A percentile compares a stretch with the other conserved stretches of the same genome.
Evolutionary conservation across 2,888 invertebrate species (phyloP).

Genomic region (Teleiodes luculella): DNA sequence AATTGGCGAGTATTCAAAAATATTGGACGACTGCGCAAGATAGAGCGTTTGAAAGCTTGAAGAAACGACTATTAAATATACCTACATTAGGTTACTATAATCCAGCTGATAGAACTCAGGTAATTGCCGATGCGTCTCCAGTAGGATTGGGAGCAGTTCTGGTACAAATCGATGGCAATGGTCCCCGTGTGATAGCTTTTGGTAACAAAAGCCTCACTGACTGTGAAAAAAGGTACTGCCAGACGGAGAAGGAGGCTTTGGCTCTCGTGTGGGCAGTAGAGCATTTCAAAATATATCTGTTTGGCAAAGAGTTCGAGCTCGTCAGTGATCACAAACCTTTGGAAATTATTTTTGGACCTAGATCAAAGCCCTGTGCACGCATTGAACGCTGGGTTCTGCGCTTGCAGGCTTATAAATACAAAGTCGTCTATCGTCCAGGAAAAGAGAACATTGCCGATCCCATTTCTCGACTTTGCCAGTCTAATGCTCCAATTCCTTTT

Average conservation of each 20-base stretch:
- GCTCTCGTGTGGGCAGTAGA: too few relatives aligned
- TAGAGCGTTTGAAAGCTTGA: constrained; percentile 24
- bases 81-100: constrained; percentile 23
- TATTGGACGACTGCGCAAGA: constrained; percentile 21
- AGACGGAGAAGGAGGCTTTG: constrained; percentile 30
- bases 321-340: constrained; percentile 30
- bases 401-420: constrained; percentile 34
- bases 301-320: constrained; percentile 30
- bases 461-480: too few relatives aligned
- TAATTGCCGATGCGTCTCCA: too few relatives aligned
- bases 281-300: too few relatives aligned
- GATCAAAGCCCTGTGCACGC: too few relatives aligned
- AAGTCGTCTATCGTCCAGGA: too few relatives aligned
- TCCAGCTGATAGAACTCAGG: too few relatives aligned
- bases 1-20: constrained; percentile 18
- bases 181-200: constrained; percentile 25
- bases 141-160: too few relatives aligned
- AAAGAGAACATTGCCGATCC: too few relatives aligned
- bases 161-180: too few relatives aligned
- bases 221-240: constrained; percentile 23
- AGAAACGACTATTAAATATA: constrained; percentile 8
- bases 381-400: constrained; percentile 36
- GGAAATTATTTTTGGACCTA: constrained; percentile 24
- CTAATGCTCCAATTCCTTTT: too few relatives aligned
- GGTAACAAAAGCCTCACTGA: constrained; percentile 24